These are phyloP conservation scores for Stomatorhinus walkeri DNA, from an alignment of 2,797 vertebrate genomes.

Conservation along the genomic window DNA sequence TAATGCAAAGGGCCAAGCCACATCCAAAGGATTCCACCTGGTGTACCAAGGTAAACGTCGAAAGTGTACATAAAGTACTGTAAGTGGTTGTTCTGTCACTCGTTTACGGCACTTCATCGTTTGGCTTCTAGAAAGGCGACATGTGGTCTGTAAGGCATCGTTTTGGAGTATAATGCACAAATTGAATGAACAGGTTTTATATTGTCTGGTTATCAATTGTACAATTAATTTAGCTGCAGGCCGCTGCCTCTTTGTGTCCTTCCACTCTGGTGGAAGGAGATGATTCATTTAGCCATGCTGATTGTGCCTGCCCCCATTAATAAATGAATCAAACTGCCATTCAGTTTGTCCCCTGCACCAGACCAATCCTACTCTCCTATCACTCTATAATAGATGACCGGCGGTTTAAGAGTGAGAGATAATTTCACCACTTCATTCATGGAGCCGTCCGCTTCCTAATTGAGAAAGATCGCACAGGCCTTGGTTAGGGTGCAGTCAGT, in stretches of 20 bases:
- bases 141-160: background rate
- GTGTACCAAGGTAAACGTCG: conserved; percentile 85
- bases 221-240: background rate
- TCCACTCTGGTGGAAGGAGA: background rate
- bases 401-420: conserved; percentile 27
- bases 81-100: background rate
- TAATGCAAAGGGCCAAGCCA: conserved; percentile 84
- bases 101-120: background rate
- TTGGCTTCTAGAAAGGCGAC: background rate
- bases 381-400: conserved; percentile 34
- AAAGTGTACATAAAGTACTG: background rate
- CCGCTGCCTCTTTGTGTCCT: background rate
- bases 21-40: conserved; percentile 90
- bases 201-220: background rate
- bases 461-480: background rate
- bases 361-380: background rate
- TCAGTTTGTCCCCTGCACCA: background rate
- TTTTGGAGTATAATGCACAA: background rate
- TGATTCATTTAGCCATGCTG: conserved; percentile 7
- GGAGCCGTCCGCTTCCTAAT: background rate
- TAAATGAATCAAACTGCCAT: conserved; percentile 6
- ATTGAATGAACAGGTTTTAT: background rate
- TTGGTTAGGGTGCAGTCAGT: conserved; percentile 27
- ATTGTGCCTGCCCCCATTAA: background rate
- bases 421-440: conserved; percentile 21